Conservation (phyloP, 2,113 vertebrate species). For the Laticauda laticaudata region DNA sequence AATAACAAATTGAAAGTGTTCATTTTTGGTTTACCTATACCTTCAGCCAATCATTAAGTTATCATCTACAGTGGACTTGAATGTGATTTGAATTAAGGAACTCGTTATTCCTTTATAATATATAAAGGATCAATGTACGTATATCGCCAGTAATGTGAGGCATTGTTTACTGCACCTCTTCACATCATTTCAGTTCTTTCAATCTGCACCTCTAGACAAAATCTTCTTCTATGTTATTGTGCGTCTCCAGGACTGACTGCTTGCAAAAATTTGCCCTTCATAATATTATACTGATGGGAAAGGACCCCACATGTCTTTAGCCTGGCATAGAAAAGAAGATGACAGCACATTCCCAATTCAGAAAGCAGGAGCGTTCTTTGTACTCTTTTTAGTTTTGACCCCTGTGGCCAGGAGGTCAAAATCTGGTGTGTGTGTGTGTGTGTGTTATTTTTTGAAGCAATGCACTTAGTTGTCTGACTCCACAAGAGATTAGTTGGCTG, state of each 20-base stretch:
- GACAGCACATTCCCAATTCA: neutral
- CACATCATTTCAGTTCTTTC: neutral
- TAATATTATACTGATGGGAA: constrained; percentile 29
- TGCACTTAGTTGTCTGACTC: neutral
- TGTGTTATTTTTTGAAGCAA: neutral
- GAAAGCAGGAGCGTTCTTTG: constrained; percentile 9
- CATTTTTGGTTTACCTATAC: neutral
- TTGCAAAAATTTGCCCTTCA: constrained; percentile 13
- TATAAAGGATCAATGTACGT: constrained; percentile 1
- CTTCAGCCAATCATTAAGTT: constrained; percentile 47
- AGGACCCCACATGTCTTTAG: constrained; percentile 34
- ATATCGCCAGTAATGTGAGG: neutral
- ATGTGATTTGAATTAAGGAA: constrained; percentile 42
- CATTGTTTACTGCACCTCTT: constrained; percentile 26
- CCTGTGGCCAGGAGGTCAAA: constrained; percentile 23
- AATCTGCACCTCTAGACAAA: constrained; percentile 4
- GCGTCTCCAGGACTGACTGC: neutral
- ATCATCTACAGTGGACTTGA: constrained; percentile 53
- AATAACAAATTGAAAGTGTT: neutral
- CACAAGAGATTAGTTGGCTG: constrained; percentile 10
- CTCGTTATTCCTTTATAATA: constrained; percentile 47
- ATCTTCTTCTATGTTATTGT: constrained; percentile 30
- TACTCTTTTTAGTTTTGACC: constrained; percentile 6
- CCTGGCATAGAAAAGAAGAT: constrained; percentile 23
- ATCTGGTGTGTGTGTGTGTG: neutral